These are phyloP conservation scores for Lates japonicus DNA, from an alignment of 2,797 vertebrate species.

Conservation along the genomic window DNA sequence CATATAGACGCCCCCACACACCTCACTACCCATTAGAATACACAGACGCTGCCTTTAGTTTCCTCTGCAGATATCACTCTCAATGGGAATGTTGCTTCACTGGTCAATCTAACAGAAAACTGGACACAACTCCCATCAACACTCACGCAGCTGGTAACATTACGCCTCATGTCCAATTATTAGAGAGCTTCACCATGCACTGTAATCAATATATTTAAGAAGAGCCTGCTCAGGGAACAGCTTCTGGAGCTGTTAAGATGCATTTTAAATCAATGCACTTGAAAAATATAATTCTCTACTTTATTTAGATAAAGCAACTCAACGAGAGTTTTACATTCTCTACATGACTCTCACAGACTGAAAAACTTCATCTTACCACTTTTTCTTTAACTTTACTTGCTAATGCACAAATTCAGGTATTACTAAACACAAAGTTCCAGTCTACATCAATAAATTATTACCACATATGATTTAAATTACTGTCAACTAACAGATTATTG, in stretches of 20 bases:
- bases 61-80: background rate
- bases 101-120: conserved; percentile 45
- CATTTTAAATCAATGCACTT: conserved; percentile 50
- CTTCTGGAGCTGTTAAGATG: conserved; percentile 14
- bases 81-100: conserved; percentile 14
- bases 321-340: conserved; percentile 24
- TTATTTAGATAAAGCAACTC: conserved; percentile 31
- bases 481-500: conserved; percentile 4
- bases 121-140: conserved; percentile 29
- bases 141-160: conserved; percentile 27
- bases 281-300: conserved; percentile 24
- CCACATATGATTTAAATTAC: conserved; percentile 5
- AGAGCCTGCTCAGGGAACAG: conserved; percentile 24
- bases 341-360: conserved; percentile 1
- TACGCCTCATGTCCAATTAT: conserved; percentile 40
- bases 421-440: background rate
- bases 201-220: conserved; percentile 45
- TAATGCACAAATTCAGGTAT: background rate
- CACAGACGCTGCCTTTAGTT: conserved; percentile 6
- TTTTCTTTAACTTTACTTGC: background rate
- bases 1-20: conserved; percentile 20
- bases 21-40: conserved; percentile 32
- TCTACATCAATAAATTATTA: background rate
- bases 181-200: conserved; percentile 22
- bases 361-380: conserved; percentile 1